Evolutionary conservation across 2,888 invertebrate genomes (phyloP).

Genomic region (Nezara viridula): DNA sequence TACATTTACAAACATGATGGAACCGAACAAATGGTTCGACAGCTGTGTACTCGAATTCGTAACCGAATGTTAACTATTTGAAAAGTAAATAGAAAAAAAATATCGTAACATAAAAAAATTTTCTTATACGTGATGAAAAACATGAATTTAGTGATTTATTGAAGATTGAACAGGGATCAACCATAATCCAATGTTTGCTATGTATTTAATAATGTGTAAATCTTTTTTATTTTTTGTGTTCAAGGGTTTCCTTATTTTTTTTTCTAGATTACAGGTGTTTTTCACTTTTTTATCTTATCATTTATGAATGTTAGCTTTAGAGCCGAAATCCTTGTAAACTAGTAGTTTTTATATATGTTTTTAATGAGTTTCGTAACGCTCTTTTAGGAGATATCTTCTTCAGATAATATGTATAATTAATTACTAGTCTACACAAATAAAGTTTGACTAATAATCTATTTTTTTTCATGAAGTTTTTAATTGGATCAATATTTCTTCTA

Average conservation of each 20-base stretch:
- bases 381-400: not conserved
- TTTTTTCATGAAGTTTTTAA: not conserved
- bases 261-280: constrained; percentile 28
- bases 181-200: not conserved
- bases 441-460: not conserved
- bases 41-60: not conserved
- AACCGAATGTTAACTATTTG: not conserved
- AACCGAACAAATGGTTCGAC: not conserved
- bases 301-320: not conserved
- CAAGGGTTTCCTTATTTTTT: not conserved
- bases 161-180: not conserved
- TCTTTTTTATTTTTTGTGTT: not conserved
- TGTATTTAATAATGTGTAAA: not conserved
- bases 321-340: constrained; percentile 12
- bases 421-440: not conserved
- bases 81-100: not conserved
- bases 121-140: not conserved
- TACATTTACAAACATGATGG: constrained; percentile 1
- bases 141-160: not conserved
- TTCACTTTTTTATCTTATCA: constrained; percentile 42
- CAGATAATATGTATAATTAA: not conserved
- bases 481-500: not conserved
- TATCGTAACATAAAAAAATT: not conserved
- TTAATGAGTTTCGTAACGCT: not conserved
- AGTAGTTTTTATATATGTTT: constrained; percentile 5